Conservation (phyloP, 2,888 invertebrate genomes). For the Amphipyra tragopoginis region DNA sequence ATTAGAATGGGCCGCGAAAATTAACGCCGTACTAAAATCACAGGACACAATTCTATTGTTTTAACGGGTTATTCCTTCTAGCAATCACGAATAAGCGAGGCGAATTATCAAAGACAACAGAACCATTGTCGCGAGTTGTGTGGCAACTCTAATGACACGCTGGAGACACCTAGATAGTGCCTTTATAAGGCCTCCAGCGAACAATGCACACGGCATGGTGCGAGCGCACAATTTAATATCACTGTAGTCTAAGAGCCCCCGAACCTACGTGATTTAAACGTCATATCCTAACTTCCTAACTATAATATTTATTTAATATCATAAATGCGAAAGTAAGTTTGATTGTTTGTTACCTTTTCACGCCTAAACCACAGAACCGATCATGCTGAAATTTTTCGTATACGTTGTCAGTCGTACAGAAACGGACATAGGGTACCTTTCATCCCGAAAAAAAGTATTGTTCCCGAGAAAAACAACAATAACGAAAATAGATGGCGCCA, state of each 20-base stretch:
- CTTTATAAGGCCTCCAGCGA: constrained; percentile 45
- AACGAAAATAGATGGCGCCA: no score
- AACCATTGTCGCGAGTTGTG: constrained; percentile 61
- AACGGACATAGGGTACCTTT: no score
- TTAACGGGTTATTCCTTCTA: constrained; percentile 61
- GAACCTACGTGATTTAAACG: not conserved
- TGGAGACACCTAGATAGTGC: constrained; percentile 54
- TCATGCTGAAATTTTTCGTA: no score
- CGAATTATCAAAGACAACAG: constrained; percentile 77
- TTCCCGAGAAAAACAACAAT: no score
- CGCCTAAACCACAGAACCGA: no score
- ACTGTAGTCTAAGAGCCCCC: constrained; percentile 20
- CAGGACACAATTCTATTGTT: constrained; percentile 84
- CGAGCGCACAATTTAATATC: constrained; percentile 24
- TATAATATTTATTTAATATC: no score
- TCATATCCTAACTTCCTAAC: no score
- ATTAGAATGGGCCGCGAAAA: constrained; percentile 43
- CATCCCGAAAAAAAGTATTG: no score
- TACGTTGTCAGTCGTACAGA: no score
- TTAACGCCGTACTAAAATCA: constrained; percentile 30
- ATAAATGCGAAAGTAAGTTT: no score
- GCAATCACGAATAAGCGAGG: constrained; percentile 67
- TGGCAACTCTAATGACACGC: constrained; percentile 61
- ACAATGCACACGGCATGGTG: constrained; percentile 36
- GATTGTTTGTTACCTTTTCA: no score